These are phyloP conservation scores for Callyntrura sp. DNA, from an alignment of 2,888 invertebrate genomes.

Conservation along the genomic window DNA sequence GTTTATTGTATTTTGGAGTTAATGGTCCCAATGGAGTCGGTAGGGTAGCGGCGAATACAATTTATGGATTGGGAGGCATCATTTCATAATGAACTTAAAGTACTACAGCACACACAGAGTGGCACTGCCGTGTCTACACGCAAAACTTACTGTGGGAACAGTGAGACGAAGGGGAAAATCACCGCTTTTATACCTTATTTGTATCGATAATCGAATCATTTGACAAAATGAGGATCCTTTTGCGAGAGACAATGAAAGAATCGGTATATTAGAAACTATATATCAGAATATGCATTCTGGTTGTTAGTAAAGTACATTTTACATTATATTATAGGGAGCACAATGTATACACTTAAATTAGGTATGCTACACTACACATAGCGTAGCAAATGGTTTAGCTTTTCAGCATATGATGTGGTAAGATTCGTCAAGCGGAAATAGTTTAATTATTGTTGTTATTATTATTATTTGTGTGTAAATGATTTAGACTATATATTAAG, in stretches of 20 bases:
- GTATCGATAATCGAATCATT: constrained; percentile 8
- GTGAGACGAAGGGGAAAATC: background rate
- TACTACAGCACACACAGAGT: no score
- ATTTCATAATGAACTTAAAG: background rate
- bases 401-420: no score
- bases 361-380: no score
- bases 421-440: no score
- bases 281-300: no score
- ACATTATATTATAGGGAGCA: background rate
- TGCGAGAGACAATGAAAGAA: constrained; percentile 68
- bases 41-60: no score
- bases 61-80: background rate
- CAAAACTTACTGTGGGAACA: background rate
- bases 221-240: constrained; percentile 59
- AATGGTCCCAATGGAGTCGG: no score
- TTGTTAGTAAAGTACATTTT: constrained; percentile 7
- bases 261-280: background rate
- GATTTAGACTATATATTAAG: background rate
- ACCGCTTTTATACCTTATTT: background rate
- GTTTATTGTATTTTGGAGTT: no score
- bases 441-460: background rate
- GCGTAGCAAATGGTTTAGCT: no score
- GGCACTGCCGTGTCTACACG: no score
- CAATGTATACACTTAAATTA: background rate
- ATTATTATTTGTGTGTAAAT: no score